Conservation (phyloP, 2,888 invertebrate species). For the Hofmannophila pseudospretella region DNA sequence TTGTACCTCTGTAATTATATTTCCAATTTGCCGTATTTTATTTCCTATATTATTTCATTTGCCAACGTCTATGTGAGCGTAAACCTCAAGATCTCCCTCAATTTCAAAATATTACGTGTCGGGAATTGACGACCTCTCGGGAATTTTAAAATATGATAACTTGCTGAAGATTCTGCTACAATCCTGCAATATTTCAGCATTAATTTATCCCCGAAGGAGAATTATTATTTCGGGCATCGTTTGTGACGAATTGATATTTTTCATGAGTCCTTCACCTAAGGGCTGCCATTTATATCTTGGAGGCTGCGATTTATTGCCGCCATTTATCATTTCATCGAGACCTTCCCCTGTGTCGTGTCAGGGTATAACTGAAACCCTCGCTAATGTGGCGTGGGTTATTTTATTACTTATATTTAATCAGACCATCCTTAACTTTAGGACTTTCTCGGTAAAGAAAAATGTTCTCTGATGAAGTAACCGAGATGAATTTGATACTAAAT, state of each 20-base stretch:
- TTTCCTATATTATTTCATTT: constrained; percentile 2
- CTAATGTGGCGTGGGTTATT: constrained; percentile 19
- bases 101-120: constrained; percentile 13
- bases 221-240: constrained; percentile 31
- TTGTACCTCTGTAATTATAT: constrained; percentile 4
- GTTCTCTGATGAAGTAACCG: no score
- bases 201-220: constrained; percentile 40
- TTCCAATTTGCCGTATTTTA: constrained; percentile 7
- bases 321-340: constrained; percentile 66
- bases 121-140: constrained; percentile 22
- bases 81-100: constrained; percentile 7
- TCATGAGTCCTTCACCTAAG: constrained; percentile 52
- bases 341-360: constrained; percentile 22
- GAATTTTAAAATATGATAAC: constrained; percentile 34
- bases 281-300: constrained; percentile 56
- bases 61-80: neutral
- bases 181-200: constrained; percentile 33
- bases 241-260: constrained; percentile 66
- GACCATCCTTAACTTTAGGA: constrained; percentile 2
- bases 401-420: constrained; percentile 27
- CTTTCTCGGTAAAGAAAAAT: no score
- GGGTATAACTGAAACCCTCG: constrained; percentile 8
- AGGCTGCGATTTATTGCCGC: constrained; percentile 57
- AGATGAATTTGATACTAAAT: no score
- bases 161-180: constrained; percentile 27